A percentile compares a stretch with the other conserved stretches of the same genome.
phyloP scores from a whole-genome alignment of 2,797 vertebrate genomes.

The Bradypodion ventrale region DNA sequence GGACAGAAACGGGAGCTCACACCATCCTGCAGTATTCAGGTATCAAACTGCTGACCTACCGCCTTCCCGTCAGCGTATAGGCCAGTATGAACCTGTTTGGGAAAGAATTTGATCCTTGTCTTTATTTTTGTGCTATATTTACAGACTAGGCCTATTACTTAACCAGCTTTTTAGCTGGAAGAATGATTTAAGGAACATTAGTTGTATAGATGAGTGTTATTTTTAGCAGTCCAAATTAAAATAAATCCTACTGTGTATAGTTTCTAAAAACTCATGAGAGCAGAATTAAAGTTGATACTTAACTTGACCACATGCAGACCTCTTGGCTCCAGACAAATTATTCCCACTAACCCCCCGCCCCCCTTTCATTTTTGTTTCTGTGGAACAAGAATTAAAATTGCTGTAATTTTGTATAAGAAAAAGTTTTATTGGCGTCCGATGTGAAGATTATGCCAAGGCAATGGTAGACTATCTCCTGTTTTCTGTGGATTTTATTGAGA shows the following conservation, averaged over 20 bases:
- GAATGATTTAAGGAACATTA: conserved; percentile 69
- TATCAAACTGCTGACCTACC: too few relatives aligned
- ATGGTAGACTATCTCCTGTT: conserved; percentile 42
- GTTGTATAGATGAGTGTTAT: conserved; percentile 73
- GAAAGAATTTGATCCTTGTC: conserved; percentile 5
- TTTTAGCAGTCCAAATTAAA: conserved; percentile 69
- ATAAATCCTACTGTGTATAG: conserved; percentile 62
- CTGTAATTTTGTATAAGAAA: conserved; percentile 50
- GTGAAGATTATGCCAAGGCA: conserved; percentile 42
- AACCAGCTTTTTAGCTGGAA: conserved; percentile 72
- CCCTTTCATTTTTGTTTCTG: conserved; percentile 40
- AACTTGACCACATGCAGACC: conserved; percentile 43
- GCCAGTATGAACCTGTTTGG: not conserved
- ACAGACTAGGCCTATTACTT: conserved; percentile 68
- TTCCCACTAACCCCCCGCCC: not conserved
- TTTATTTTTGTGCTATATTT: conserved; percentile 38
- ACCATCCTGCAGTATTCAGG: too few relatives aligned
- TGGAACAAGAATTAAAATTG: conserved; percentile 26
- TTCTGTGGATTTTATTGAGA: conserved; percentile 18
- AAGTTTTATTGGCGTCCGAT: conserved; percentile 45
- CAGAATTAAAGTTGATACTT: conserved; percentile 65
- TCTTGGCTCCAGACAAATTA: conserved; percentile 40
- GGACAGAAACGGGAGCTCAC: too few relatives aligned
- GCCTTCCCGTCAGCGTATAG: too few relatives aligned
- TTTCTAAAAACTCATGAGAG: conserved; percentile 63